Conservation (phyloP, 2,797 vertebrate species). For the Pagetopsis macropterus region DNA sequence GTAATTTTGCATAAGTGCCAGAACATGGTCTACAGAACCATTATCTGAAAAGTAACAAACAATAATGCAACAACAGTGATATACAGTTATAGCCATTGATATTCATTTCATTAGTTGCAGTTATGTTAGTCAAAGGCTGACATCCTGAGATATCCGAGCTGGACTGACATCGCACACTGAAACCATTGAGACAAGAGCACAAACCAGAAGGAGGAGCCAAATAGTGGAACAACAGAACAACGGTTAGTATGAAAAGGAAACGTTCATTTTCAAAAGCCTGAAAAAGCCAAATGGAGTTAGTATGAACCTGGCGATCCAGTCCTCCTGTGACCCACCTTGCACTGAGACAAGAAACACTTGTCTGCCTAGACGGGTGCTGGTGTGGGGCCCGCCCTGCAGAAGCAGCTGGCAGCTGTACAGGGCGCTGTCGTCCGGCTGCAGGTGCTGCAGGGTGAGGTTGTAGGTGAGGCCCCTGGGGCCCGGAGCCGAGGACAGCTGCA, state of each 20-base stretch:
- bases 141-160: background rate
- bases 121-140: background rate
- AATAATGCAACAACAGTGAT: background rate
- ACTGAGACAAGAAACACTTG: slow-evolving; percentile 70
- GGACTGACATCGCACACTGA: background rate
- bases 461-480: slow-evolving; percentile 58
- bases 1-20: background rate
- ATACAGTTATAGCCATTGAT: background rate
- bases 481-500: slow-evolving; percentile 50
- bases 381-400: slow-evolving; percentile 20
- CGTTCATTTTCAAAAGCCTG: background rate
- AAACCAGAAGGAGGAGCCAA: background rate
- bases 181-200: background rate
- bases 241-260: background rate
- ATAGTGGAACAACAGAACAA: background rate
- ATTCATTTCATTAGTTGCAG: background rate
- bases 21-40: background rate
- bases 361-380: slow-evolving; percentile 53
- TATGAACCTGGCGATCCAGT: background rate
- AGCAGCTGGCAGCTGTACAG: slow-evolving; percentile 79
- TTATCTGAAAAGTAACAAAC: background rate
- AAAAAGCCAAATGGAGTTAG: background rate
- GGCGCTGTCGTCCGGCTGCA: slow-evolving; percentile 73
- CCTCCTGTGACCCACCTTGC: slow-evolving; percentile 72
- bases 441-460: slow-evolving; percentile 69